Conservation (phyloP, 2,113 vertebrate species). For the Cyrtonyx montezumae region DNA sequence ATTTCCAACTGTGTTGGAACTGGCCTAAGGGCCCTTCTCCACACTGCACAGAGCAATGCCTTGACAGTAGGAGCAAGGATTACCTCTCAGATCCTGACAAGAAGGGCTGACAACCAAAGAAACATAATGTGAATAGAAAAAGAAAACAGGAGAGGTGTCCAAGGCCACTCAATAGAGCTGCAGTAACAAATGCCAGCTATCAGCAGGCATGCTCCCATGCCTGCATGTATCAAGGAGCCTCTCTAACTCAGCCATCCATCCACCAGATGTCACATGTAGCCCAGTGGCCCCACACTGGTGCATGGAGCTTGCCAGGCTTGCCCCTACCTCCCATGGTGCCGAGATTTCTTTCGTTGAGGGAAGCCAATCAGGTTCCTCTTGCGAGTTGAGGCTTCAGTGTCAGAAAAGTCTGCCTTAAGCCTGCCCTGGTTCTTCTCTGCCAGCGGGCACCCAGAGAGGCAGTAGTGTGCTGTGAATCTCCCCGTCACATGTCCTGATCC, state of each 20-base stretch:
- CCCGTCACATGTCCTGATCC: conserved; percentile 97
- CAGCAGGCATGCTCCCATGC: fast-evolving
- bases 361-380: conserved; percentile 89
- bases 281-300: neutral
- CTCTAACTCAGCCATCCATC: neutral
- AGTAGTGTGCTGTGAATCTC: conserved; percentile 97
- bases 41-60: neutral
- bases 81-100: neutral
- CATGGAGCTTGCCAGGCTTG: fast-evolving
- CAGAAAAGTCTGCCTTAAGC: conserved; percentile 89
- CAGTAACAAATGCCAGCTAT: neutral
- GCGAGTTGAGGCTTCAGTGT: conserved; percentile 83
- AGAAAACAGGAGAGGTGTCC: neutral
- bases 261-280: neutral
- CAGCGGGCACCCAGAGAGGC: conserved; percentile 95
- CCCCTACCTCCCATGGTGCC: conserved; percentile 91
- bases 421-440: conserved; percentile 96
- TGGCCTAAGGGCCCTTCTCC: conserved; percentile 11
- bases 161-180: neutral
- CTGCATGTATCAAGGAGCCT: neutral
- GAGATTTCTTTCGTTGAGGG: conserved; percentile 91
- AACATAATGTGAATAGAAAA: neutral
- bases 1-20: neutral
- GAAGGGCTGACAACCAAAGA: neutral
- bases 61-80: neutral